Percentiles rank a stretch among this genome's conserved stretches.
These are phyloP conservation scores for Zosterops lateralis DNA, from an alignment of 2,113 vertebrate species.

Conservation along the genomic window DNA sequence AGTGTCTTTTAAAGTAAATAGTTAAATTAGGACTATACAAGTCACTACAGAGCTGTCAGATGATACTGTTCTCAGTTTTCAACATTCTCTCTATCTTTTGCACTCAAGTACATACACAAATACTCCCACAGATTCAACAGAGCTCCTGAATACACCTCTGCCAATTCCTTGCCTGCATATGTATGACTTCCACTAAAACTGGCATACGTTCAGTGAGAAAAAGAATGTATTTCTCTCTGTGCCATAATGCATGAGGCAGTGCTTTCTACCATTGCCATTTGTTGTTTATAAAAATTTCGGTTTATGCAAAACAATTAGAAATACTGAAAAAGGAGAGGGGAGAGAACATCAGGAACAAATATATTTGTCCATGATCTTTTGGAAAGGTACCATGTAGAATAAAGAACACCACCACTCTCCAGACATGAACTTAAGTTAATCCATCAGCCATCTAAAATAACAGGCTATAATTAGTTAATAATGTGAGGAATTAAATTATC, in stretches of 20 bases:
- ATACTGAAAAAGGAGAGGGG: not conserved
- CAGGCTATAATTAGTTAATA: not conserved
- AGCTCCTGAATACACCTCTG: constrained; percentile 37
- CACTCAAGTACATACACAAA: constrained; percentile 24
- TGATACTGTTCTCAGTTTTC: not conserved
- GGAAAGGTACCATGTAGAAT: not conserved
- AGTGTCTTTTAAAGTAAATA: not conserved
- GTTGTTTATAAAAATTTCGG: not conserved
- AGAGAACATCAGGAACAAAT: not conserved
- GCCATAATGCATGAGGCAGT: not conserved
- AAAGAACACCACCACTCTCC: not conserved
- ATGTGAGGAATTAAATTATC: not conserved
- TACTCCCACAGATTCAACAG: constrained; percentile 40
- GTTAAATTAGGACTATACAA: not conserved
- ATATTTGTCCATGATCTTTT: not conserved
- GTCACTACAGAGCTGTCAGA: constrained; percentile 29
- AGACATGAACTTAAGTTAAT: not conserved
- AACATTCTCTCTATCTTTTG: constrained; percentile 18
- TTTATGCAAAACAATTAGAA: not conserved
- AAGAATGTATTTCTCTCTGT: not conserved
- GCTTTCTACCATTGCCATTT: not conserved
- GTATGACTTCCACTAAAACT: constrained; percentile 19
- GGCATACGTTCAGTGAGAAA: constrained; percentile 32
- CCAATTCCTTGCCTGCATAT: constrained; percentile 35
- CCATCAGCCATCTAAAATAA: not conserved